phyloP scores from a whole-genome alignment of 2,888 invertebrate genomes.

The Zaprionus lineosus region DNA sequence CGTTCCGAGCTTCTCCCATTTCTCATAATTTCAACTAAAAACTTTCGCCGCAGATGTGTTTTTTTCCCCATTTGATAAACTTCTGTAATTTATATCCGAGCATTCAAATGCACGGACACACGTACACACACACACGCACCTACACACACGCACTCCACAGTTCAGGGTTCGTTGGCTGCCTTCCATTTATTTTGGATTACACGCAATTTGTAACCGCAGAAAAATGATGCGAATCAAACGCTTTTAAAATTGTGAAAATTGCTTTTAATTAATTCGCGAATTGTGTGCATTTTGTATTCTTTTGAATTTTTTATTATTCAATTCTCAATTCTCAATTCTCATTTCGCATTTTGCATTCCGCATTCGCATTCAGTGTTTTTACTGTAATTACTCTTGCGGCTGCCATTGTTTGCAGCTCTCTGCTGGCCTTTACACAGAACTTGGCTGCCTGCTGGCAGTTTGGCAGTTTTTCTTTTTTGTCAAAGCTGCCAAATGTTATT shows the following conservation, averaged over 20 bases:
- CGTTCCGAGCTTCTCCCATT: background rate
- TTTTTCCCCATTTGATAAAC: background rate
- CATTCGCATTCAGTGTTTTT: too few species aligned
- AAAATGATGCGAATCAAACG: conserved; percentile 10
- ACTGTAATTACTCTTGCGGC: conserved; percentile 40
- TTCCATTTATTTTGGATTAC: conserved; percentile 35
- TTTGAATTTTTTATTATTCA: conserved; percentile 2
- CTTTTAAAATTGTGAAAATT: conserved; percentile 37
- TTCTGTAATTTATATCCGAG: background rate
- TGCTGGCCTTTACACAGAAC: conserved; percentile 67
- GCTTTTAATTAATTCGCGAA: conserved; percentile 44
- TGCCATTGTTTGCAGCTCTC: conserved; percentile 28
- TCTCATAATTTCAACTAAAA: conserved; percentile 2
- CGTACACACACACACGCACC: too few species aligned
- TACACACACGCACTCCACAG: too few species aligned
- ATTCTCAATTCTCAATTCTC: background rate
- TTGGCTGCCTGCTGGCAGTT: conserved; percentile 63
- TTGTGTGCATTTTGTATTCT: conserved; percentile 4
- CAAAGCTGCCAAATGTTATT: conserved; percentile 75
- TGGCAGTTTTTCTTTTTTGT: conserved; percentile 10
- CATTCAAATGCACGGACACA: conserved; percentile 5
- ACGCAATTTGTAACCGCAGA: conserved; percentile 23
- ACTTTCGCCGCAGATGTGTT: conserved; percentile 33
- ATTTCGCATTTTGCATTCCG: too few species aligned
- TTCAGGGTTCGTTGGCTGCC: conserved; percentile 23